Evolutionary conservation across 2,113 vertebrate genomes (phyloP).

Genomic region (Solenodon paradoxus): DNA sequence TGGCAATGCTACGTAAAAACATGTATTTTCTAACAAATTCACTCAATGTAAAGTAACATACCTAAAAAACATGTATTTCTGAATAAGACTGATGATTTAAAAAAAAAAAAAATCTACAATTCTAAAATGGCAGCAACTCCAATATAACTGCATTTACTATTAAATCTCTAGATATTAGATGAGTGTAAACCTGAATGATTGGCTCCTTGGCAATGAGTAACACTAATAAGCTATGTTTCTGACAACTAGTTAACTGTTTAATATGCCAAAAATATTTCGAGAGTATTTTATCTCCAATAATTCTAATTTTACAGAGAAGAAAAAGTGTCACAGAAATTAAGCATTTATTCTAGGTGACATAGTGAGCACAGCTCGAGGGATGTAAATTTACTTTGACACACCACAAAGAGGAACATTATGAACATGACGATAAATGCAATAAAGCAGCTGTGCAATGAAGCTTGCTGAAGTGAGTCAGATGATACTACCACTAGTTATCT

Average conservation of each 20-base stretch:
- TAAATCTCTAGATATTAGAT: background rate
- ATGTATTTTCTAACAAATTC: background rate
- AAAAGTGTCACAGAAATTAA: slow-evolving; percentile 8
- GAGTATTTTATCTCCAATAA: background rate
- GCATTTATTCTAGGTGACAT: background rate
- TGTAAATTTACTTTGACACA: slow-evolving; percentile 22
- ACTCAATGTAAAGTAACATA: background rate
- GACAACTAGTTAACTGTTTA: slow-evolving; percentile 29
- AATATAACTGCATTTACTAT: slow-evolving; percentile 9
- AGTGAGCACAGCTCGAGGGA: background rate
- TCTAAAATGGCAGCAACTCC: slow-evolving; percentile 6
- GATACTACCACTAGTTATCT: background rate
- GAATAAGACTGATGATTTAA: background rate
- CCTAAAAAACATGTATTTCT: background rate
- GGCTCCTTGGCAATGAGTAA: background rate
- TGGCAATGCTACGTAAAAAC: background rate
- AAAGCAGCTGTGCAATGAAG: background rate
- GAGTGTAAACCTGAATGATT: slow-evolving; percentile 4
- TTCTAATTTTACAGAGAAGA: background rate
- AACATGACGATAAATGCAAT: background rate
- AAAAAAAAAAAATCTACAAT: background rate
- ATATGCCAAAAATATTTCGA: background rate
- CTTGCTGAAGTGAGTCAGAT: background rate
- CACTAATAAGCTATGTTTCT: background rate
- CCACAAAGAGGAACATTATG: background rate